Conservation (phyloP, 1,140 invertebrate species). For the Ladona fulva region DNA sequence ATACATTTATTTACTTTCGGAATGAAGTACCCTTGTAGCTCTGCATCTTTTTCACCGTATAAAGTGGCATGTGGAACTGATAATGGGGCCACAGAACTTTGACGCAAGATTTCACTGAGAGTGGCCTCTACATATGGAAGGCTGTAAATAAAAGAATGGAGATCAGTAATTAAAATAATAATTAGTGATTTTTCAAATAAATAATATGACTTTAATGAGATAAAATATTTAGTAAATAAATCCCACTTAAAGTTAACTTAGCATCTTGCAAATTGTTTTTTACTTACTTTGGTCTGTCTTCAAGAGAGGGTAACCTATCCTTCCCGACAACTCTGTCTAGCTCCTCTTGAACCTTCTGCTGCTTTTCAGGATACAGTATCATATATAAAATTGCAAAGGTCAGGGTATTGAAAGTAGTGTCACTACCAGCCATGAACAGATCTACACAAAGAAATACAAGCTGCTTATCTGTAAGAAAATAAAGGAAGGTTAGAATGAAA, state of each 20-base stretch:
- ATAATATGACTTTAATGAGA: too few species aligned
- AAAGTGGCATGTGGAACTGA: conserved; percentile 17
- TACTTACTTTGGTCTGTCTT: conserved; percentile 49
- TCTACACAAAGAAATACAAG: conserved; percentile 55
- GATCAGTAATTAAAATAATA: too few species aligned
- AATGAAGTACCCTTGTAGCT: conserved; percentile 27
- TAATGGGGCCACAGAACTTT: conserved; percentile 21
- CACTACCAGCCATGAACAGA: conserved; percentile 58
- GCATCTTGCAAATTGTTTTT: too few species aligned
- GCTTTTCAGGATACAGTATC: conserved; percentile 52
- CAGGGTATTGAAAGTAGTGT: conserved; percentile 57
- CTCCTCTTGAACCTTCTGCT: conserved; percentile 54
- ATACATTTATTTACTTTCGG: conserved; percentile 27
- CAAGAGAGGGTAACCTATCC: conserved; percentile 42
- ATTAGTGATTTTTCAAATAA: too few species aligned
- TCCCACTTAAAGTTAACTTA: too few species aligned
- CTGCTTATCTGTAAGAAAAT: conserved; percentile 45
- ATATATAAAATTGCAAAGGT: conserved; percentile 53
- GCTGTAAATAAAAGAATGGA: conserved; percentile 10
- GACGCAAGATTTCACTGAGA: conserved; percentile 25
- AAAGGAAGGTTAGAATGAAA: conserved; percentile 15
- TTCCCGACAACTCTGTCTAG: conserved; percentile 54
- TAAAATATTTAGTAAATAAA: too few species aligned
- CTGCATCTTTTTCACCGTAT: conserved; percentile 16
- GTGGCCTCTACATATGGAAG: conserved; percentile 29